A percentile compares a stretch with the other conserved stretches of the same genome.
Evolutionary conservation across 2,888 invertebrate genomes (phyloP).

Genomic region (Scaeva pyrastri): DNA sequence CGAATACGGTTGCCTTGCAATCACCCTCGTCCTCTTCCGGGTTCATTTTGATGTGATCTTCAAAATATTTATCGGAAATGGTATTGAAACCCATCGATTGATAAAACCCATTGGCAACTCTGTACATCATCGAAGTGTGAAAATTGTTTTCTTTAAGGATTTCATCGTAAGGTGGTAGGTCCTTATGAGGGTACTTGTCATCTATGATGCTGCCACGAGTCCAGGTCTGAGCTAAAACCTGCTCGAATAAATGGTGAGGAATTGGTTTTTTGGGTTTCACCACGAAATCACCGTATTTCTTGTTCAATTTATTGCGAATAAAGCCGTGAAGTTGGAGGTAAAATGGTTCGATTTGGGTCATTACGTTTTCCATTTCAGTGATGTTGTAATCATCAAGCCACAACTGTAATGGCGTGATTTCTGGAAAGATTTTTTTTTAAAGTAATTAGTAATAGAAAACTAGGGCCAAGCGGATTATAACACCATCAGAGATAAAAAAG

Average conservation of each 20-base stretch:
- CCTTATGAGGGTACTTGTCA: not conserved
- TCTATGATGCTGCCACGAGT: slow-evolving; percentile 21
- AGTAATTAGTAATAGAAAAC: no score
- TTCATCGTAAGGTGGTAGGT: slow-evolving; percentile 12
- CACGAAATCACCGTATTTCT: slow-evolving; percentile 87
- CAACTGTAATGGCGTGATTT: not conserved
- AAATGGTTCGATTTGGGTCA: slow-evolving; percentile 89
- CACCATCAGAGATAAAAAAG: no score
- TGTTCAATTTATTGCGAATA: slow-evolving; percentile 87
- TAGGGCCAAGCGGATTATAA: no score
- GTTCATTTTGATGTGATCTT: not conserved
- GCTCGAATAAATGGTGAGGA: slow-evolving; percentile 89
- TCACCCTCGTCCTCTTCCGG: not conserved
- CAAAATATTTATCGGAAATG: slow-evolving; percentile 18
- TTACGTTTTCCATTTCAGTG: slow-evolving; percentile 86
- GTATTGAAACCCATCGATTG: slow-evolving; percentile 44
- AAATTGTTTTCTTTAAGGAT: not conserved
- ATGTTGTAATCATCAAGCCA: slow-evolving; percentile 76
- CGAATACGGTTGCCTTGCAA: slow-evolving; percentile 46
- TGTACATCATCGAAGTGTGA: slow-evolving; percentile 13
- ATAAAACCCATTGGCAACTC: slow-evolving; percentile 41
- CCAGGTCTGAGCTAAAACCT: slow-evolving; percentile 68
- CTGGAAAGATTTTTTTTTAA: not conserved
- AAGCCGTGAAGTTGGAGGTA: slow-evolving; percentile 92
- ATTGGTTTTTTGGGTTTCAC: slow-evolving; percentile 87